Conservation (phyloP, 2,888 invertebrate genomes). For the Capitulum mitella region DNA sequence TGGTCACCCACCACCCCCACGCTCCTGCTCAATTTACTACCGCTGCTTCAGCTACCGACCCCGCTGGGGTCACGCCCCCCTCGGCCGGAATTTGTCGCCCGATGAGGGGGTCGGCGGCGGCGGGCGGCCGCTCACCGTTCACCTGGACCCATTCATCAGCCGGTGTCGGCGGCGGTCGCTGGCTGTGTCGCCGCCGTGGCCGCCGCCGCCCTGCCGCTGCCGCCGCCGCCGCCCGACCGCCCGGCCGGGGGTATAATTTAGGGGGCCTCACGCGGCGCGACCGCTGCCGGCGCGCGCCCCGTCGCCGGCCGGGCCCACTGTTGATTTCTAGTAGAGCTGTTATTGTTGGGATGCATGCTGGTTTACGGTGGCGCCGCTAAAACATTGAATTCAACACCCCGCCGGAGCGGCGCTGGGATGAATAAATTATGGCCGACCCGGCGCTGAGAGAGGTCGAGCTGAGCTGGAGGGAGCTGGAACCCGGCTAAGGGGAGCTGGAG, state of each 20-base stretch:
- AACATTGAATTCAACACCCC: slow-evolving; percentile 21
- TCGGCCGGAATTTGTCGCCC: neutral
- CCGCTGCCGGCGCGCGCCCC: neutral
- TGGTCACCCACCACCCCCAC: neutral
- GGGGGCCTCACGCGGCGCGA: slow-evolving; percentile 1
- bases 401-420: neutral
- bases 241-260: neutral
- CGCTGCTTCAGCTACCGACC: neutral
- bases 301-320: neutral
- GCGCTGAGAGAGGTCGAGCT: too few relatives aligned
- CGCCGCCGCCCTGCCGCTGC: neutral
- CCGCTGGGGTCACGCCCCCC: neutral
- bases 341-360: slow-evolving; percentile 21
- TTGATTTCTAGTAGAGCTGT: slow-evolving; percentile 25
- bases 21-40: neutral
- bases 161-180: slow-evolving; percentile 9
- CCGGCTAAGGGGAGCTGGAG: neutral
- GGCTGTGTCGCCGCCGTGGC: neutral
- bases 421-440: neutral
- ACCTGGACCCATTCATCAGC: slow-evolving; percentile 11
- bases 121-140: neutral
- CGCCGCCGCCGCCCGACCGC: neutral
- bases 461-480: neutral
- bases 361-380: slow-evolving; percentile 15
- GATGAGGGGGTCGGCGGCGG: neutral